Evolutionary conservation across 2,888 invertebrate genomes (phyloP).

Genomic region (Trimorus sp.): DNA sequence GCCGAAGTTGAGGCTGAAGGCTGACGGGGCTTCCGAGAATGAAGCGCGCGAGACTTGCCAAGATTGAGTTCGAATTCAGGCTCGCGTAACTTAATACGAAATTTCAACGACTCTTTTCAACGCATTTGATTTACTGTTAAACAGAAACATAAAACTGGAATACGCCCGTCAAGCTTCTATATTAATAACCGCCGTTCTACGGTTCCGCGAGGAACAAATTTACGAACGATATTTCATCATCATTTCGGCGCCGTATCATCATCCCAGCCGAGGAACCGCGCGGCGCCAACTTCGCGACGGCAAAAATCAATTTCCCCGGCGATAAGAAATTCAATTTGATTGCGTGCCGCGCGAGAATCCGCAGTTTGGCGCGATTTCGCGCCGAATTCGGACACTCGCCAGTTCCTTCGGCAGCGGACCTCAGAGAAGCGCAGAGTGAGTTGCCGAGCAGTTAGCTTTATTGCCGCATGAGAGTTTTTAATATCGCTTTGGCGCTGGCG

Average conservation of each 20-base stretch:
- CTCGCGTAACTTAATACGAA: conserved; percentile 30
- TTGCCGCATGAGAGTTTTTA: conserved; percentile 78
- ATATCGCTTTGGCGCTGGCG: conserved; percentile 78
- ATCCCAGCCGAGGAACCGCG: no score
- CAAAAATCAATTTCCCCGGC: neutral
- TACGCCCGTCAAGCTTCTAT: neutral
- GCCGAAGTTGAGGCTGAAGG: conserved; percentile 56
- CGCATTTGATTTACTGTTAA: conserved; percentile 5
- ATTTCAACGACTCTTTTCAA: conserved; percentile 32
- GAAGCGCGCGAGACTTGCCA: conserved; percentile 65
- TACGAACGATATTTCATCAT: no score
- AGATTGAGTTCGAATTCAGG: conserved; percentile 50
- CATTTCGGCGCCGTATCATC: no score
- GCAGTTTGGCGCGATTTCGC: neutral
- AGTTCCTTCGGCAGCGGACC: conserved; percentile 45
- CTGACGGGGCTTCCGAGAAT: conserved; percentile 53
- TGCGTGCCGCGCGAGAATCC: neutral
- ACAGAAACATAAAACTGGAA: neutral
- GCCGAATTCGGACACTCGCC: conserved; percentile 37
- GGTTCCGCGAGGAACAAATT: no score
- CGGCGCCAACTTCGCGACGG: neutral
- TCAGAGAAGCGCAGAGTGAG: conserved; percentile 66
- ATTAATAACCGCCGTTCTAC: no score
- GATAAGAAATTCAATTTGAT: conserved; percentile 7
- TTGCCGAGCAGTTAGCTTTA: conserved; percentile 76